Evolutionary conservation across 1,140 invertebrate genomes (phyloP).

Genomic region (Apis laboriosa): DNA sequence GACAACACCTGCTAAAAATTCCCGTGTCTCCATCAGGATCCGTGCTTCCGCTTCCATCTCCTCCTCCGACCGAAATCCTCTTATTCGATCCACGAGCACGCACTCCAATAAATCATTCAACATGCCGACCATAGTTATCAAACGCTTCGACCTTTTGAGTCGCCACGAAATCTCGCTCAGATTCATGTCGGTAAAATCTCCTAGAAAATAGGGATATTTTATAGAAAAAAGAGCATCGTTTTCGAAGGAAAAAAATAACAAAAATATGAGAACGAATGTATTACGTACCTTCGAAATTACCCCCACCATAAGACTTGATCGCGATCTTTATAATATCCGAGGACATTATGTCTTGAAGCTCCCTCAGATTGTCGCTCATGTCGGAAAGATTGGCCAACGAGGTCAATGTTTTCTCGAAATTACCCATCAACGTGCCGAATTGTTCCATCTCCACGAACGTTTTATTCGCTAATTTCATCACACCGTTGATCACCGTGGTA

Average conservation of each 20-base stretch:
- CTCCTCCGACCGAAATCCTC: conserved; percentile 79
- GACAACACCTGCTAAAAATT: conserved; percentile 82
- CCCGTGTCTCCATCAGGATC: conserved; percentile 81
- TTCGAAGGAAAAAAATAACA: neutral
- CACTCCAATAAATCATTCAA: conserved; percentile 83
- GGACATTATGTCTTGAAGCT: conserved; percentile 77
- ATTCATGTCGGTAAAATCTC: conserved; percentile 70
- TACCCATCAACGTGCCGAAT: conserved; percentile 78
- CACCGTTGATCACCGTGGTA: conserved; percentile 76
- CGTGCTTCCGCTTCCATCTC: conserved; percentile 81
- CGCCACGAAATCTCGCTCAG: conserved; percentile 72
- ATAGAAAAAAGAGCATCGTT: neutral
- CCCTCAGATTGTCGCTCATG: conserved; percentile 79
- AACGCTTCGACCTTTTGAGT: conserved; percentile 67
- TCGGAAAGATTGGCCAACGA: conserved; percentile 78
- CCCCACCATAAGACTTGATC: conserved; percentile 70
- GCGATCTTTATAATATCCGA: conserved; percentile 76
- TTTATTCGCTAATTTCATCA: conserved; percentile 83
- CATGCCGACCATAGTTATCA: conserved; percentile 73
- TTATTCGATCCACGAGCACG: conserved; percentile 83
- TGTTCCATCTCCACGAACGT: conserved; percentile 83
- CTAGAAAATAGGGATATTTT: conserved; percentile 12
- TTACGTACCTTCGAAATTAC: conserved; percentile 58
- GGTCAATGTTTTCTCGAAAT: conserved; percentile 78
- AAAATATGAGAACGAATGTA: neutral